Percentiles rank a stretch among this genome's conserved stretches.
phyloP scores from a whole-genome alignment of 1,140 invertebrate species.

The Musca vetustissima region DNA sequence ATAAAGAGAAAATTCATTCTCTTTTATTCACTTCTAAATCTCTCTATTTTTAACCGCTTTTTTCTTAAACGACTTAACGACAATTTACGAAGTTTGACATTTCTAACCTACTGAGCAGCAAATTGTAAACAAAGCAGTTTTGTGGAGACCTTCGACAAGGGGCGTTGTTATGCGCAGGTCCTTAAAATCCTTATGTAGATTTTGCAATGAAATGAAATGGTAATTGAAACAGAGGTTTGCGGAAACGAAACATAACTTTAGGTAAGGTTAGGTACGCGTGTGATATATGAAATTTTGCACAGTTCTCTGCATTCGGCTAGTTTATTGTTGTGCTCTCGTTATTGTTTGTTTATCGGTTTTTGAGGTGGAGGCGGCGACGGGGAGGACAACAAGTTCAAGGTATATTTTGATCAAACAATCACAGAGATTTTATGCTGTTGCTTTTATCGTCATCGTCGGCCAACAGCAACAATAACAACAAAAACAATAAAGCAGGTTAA shows the following conservation, averaged over 20 bases:
- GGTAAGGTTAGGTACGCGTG: too few relatives aligned
- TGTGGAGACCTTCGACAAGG: neutral
- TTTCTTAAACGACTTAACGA: conserved; percentile 7
- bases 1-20: too few relatives aligned
- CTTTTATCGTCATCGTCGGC: too few relatives aligned
- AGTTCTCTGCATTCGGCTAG: too few relatives aligned
- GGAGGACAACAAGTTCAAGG: conserved; percentile 16
- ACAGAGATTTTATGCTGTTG: too few relatives aligned
- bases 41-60: conserved; percentile 1
- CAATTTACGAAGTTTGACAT: conserved; percentile 11
- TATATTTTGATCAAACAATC: conserved; percentile 16
- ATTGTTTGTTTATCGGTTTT: conserved; percentile 2
- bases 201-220: neutral
- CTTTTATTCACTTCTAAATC: neutral
- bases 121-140: conserved; percentile 4
- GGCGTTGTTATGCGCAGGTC: neutral
- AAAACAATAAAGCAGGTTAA: too few relatives aligned
- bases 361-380: too few relatives aligned
- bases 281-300: too few relatives aligned
- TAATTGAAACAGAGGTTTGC: too few relatives aligned
- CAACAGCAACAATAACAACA: too few relatives aligned
- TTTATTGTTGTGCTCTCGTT: too few relatives aligned
- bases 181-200: neutral
- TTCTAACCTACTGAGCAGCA: conserved; percentile 17
- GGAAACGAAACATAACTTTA: neutral